Evolutionary conservation across 2,797 vertebrate species (phyloP).

Genomic region (Loriculus beryllinus): DNA sequence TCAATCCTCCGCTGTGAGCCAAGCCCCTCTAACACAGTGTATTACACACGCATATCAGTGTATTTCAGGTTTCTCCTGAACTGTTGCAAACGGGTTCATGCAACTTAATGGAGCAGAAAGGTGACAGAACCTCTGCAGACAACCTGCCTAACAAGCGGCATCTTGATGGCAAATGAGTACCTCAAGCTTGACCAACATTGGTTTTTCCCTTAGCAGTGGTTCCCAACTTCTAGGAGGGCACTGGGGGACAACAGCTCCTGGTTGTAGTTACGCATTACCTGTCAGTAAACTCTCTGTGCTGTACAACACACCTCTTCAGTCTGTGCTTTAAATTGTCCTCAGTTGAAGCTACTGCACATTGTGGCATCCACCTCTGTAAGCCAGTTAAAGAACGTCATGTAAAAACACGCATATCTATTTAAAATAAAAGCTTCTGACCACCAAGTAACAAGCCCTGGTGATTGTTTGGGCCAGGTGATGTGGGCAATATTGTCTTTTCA

Average conservation of each 20-base stretch:
- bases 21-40: neutral
- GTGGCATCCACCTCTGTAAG: neutral
- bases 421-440: neutral
- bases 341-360: neutral
- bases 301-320: neutral
- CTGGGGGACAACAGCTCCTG: neutral
- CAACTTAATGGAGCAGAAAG: accelerated
- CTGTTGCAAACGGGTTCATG: neutral
- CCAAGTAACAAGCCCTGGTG: neutral
- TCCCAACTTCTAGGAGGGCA: neutral
- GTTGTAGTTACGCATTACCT: neutral
- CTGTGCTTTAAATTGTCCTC: neutral
- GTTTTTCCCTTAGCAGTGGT: neutral
- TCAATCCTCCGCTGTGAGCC: neutral
- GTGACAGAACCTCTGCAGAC: accelerated
- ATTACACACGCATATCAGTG: neutral
- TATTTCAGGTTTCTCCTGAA: neutral
- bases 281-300: neutral
- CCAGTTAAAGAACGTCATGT: neutral
- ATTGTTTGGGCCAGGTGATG: neutral
- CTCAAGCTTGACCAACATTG: neutral
- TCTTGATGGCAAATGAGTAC: neutral
- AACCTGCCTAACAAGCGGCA: accelerated
- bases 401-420: accelerated
- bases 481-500: neutral